Conservation (phyloP, 2,113 vertebrate genomes). For the Megaceryle torquata region DNA sequence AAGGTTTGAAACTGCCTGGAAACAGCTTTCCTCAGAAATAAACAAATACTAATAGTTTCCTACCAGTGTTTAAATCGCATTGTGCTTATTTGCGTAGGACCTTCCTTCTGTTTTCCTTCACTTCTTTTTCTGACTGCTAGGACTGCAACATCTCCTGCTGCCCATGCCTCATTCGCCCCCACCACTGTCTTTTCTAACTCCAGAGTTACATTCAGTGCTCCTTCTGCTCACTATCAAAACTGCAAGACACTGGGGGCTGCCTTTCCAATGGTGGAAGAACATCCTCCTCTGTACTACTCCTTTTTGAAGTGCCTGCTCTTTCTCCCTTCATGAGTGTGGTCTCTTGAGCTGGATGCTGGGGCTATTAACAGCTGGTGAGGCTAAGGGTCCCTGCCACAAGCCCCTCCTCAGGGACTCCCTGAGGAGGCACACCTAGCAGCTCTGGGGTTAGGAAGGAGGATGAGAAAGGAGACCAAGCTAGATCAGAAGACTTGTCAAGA, state of each 20-base stretch:
- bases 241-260: not conserved
- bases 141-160: not conserved
- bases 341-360: not conserved
- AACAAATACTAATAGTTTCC: not conserved
- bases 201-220: not conserved
- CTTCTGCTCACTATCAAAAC: not conserved
- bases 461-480: not conserved
- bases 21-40: not conserved
- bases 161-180: not conserved
- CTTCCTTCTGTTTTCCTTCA: not conserved
- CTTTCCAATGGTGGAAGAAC: not conserved
- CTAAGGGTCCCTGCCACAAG: not conserved
- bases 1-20: not conserved
- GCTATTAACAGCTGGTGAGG: rapidly evolving
- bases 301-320: not conserved
- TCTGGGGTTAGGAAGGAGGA: not conserved
- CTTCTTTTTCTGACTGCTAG: not conserved
- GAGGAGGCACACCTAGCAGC: not conserved
- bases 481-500: rapidly evolving
- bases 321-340: not conserved
- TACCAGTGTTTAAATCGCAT: not conserved
- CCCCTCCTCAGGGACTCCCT: not conserved
- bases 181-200: not conserved
- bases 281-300: not conserved
- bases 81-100: not conserved